Conservation (phyloP, 1,140 invertebrate species). For the Listronotus oregonensis region DNA sequence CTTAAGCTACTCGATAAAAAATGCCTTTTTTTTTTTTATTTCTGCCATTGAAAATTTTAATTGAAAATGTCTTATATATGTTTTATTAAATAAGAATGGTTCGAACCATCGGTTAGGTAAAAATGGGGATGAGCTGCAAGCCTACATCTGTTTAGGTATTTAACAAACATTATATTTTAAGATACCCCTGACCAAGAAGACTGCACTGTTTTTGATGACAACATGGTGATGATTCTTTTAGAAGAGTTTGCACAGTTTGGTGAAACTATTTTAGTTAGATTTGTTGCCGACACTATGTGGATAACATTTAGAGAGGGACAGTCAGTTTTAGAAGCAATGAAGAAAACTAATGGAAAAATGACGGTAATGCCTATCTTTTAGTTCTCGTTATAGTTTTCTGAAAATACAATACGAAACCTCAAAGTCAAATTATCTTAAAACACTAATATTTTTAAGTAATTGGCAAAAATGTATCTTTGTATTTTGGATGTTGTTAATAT, state of each 20-base stretch:
- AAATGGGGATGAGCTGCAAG: too few species aligned
- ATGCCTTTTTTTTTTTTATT: too few species aligned
- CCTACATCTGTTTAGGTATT: too few species aligned
- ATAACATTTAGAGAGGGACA: slow-evolving; percentile 88
- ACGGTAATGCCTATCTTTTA: slow-evolving; percentile 7
- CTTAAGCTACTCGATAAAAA: too few species aligned
- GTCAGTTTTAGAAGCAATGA: slow-evolving; percentile 73
- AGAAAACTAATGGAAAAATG: slow-evolving; percentile 54
- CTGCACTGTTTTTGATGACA: slow-evolving; percentile 66
- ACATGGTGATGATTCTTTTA: slow-evolving; percentile 72
- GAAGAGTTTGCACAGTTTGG: slow-evolving; percentile 78
- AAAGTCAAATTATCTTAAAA: too few species aligned
- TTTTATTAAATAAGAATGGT: too few species aligned
- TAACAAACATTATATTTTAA: slow-evolving; percentile 7
- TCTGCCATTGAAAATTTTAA: too few species aligned
- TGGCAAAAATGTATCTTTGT: slow-evolving; percentile 5
- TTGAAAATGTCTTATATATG: too few species aligned
- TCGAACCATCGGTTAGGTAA: too few species aligned
- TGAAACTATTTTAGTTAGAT: slow-evolving; percentile 87
- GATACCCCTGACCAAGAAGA: slow-evolving; percentile 45
- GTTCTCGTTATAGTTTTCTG: too few species aligned
- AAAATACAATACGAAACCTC: too few species aligned
- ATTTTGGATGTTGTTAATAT: neutral
- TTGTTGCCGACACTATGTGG: slow-evolving; percentile 87
- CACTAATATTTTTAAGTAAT: too few species aligned